Base-by-base conservation (phyloP, 2,888 invertebrate genomes). In the Abrostola triplasia region DNA sequence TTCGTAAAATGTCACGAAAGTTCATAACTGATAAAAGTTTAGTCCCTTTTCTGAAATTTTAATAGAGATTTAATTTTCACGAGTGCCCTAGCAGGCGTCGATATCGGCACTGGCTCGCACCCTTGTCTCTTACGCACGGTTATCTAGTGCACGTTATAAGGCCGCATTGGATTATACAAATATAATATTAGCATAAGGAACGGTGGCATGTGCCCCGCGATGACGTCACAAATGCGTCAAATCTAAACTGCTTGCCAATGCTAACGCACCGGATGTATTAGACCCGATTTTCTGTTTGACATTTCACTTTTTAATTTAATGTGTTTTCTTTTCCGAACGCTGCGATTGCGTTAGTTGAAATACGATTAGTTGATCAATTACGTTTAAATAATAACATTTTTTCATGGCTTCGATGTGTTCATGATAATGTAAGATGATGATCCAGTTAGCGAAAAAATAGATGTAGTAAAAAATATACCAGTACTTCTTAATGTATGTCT, bases 21-120 rank as follows among this genome's bases (percentile, higher is more conserved):
- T 94, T 94, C 90, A 92, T 90, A 93, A 90, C 93, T 92, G 93
- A 94, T 94, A 93, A 94, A 93, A 93, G 90, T 93, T 92, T 82
- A 82, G 89, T 86, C 90, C 90, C 92, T 90, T 92, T 92, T 90
- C 90, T 88, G 88, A 91, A 91, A 93, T 92, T 92, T 92, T 93
- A 92, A 93, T 92, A 91, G 89, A 92, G 90, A 90, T 93, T 92
- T 92, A 92, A 92, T 93, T 92, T 93, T 90, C 84, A 76, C 86
- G 86, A 89, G 88, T 88, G 85, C 84, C 85, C 85, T 83, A 84
- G 81, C 82, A 75, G 72, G 65, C 59, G 73, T 77, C 80, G 89
- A 90, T 92, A 90, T 69, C 44, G 84, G 64, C 62, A 55, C 41
- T 59, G 66, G 48, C 56, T 54, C 59, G 56, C 62, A 75, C 73